These are phyloP conservation scores for Orchesella cincta DNA, from an alignment of 1,140 invertebrate genomes.

Conservation along the genomic window DNA sequence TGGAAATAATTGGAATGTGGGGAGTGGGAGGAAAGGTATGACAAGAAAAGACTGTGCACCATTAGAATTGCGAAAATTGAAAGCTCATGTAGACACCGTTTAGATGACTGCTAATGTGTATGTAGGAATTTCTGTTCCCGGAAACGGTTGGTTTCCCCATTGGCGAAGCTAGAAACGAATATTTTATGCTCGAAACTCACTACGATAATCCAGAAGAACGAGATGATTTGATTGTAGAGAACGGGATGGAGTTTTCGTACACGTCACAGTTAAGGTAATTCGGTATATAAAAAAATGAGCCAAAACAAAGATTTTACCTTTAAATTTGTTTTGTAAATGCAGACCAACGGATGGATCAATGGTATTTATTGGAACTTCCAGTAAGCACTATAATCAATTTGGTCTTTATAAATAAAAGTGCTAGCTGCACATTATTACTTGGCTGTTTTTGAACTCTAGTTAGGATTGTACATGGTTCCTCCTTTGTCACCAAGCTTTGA, in stretches of 20 bases:
- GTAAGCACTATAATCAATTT: too few relatives aligned
- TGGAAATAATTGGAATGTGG: neutral
- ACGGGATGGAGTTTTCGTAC: constrained; percentile 77
- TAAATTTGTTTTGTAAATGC: too few relatives aligned
- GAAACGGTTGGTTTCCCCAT: constrained; percentile 80
- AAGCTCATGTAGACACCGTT: too few relatives aligned
- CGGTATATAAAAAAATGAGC: too few relatives aligned
- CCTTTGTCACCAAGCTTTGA: neutral
- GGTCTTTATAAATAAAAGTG: too few relatives aligned
- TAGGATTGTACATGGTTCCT: neutral
- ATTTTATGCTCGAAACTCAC: constrained; percentile 86
- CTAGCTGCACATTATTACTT: too few relatives aligned
- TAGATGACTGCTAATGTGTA: neutral
- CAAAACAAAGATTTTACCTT: too few relatives aligned
- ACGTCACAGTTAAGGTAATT: constrained; percentile 65
- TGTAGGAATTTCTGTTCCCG: constrained; percentile 56
- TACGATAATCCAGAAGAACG: constrained; percentile 71
- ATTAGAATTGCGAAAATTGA: too few relatives aligned
- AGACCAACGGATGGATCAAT: neutral
- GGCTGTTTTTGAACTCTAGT: too few relatives aligned
- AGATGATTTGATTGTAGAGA: neutral
- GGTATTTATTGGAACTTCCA: neutral
- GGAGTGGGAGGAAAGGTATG: neutral
- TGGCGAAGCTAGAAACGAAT: constrained; percentile 63
- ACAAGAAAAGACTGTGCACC: too few relatives aligned